Evolutionary conservation across 2,113 vertebrate genomes (phyloP).

Genomic region (Vombatus ursinus): DNA sequence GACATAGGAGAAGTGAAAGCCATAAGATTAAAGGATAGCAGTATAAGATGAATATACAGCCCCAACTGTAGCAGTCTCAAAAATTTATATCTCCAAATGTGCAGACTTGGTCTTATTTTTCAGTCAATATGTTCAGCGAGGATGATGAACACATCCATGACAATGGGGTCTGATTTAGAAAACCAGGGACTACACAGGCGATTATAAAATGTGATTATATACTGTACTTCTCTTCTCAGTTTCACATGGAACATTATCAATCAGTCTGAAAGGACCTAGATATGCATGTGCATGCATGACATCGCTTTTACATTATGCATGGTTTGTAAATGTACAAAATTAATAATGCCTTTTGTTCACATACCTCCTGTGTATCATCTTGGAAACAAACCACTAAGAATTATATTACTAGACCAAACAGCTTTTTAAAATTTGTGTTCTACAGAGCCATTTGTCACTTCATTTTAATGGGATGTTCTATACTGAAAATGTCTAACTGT

Average conservation of each 20-base stretch:
- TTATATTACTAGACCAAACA: constrained; percentile 50
- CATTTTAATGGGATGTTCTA: constrained; percentile 27
- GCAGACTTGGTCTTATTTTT: constrained; percentile 54
- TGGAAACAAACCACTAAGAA: constrained; percentile 44
- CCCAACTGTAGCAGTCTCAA: constrained; percentile 56
- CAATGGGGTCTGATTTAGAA: constrained; percentile 66
- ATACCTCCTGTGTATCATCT: constrained; percentile 13
- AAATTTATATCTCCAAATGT: constrained; percentile 64
- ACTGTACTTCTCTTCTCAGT: constrained; percentile 22
- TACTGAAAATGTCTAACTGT: constrained; percentile 43
- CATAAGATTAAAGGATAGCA: constrained; percentile 60
- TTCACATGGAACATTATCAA: constrained; percentile 64
- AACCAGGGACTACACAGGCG: constrained; percentile 39
- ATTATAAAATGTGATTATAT: constrained; percentile 52
- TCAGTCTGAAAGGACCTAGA: constrained; percentile 51
- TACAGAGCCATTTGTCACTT: constrained; percentile 32
- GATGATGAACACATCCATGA: constrained; percentile 50
- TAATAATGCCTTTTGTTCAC: constrained; percentile 59
- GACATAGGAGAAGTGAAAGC: constrained; percentile 60
- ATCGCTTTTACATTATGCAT: constrained; percentile 31
- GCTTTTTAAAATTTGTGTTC: constrained; percentile 44
- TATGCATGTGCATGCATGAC: constrained; percentile 28
- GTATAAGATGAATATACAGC: constrained; percentile 60
- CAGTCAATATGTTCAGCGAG: constrained; percentile 39
- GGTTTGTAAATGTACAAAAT: constrained; percentile 61